These are phyloP conservation scores for Rhinichthys klamathensis DNA, from an alignment of 2,113 vertebrate genomes.

Conservation along the genomic window DNA sequence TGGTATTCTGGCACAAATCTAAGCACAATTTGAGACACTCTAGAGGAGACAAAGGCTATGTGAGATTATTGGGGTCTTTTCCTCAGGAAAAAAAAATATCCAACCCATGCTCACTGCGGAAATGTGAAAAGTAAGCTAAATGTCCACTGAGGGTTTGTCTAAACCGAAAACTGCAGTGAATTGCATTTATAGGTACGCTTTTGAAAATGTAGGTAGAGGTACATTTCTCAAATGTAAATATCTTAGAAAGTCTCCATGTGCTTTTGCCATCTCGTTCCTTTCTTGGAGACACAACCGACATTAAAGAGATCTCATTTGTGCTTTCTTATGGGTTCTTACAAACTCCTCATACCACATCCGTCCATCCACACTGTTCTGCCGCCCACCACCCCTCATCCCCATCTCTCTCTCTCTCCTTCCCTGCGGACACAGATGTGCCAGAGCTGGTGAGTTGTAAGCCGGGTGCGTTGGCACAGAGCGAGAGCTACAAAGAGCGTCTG, in stretches of 20 bases:
- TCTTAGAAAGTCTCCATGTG: background rate
- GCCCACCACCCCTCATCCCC: conserved; percentile 42
- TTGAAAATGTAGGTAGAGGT: no score
- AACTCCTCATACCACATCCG: conserved; percentile 30
- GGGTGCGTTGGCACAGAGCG: conserved; percentile 58
- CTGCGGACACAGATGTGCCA: conserved; percentile 52
- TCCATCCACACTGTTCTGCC: conserved; percentile 37
- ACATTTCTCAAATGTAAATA: background rate
- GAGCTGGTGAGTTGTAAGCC: conserved; percentile 56
- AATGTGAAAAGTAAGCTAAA: no score
- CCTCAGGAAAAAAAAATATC: background rate
- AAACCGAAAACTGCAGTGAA: no score
- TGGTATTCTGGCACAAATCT: background rate
- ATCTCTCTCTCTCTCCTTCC: conserved; percentile 56
- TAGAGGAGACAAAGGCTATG: background rate
- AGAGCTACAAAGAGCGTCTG: conserved; percentile 75
- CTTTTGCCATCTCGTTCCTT: background rate
- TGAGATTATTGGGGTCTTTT: background rate
- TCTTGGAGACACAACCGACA: background rate
- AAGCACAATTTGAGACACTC: background rate
- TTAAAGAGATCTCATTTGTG: background rate
- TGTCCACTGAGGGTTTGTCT: no score
- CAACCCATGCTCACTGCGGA: no score
- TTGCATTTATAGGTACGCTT: no score
- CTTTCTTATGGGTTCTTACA: conserved; percentile 41